Conservation (phyloP, 2,797 vertebrate species). For the Brotogeris chrysoptera region DNA sequence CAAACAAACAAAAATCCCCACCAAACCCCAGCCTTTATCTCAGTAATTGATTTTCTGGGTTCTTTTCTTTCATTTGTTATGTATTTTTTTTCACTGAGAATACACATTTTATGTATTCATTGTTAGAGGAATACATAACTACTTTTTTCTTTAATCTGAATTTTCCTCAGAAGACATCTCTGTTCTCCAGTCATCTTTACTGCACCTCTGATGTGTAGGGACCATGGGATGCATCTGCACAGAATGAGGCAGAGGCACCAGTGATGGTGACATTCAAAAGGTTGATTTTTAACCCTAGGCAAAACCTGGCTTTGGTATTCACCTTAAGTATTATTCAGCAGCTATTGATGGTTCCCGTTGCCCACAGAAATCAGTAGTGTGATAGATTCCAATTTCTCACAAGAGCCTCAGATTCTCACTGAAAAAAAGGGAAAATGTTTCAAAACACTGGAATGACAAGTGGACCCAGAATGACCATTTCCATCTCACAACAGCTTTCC, state of each 20-base stretch:
- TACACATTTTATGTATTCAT: background rate
- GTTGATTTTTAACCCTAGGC: background rate
- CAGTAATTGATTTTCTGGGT: background rate
- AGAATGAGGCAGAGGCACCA: background rate
- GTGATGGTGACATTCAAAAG: background rate
- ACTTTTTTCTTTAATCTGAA: background rate
- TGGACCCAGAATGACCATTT: rapidly evolving
- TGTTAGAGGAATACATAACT: background rate
- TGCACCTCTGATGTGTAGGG: background rate
- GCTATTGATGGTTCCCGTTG: background rate
- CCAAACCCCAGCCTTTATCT: background rate
- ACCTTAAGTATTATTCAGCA: background rate
- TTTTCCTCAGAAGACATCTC: background rate
- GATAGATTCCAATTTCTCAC: background rate
- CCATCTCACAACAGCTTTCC: background rate
- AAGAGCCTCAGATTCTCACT: background rate
- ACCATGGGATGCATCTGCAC: background rate
- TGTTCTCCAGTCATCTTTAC: background rate
- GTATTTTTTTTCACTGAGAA: background rate
- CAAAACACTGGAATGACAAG: background rate
- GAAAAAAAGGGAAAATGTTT: background rate
- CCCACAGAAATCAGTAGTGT: rapidly evolving
- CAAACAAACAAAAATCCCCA: rapidly evolving
- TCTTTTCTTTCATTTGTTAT: background rate
- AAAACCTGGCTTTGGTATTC: background rate